phyloP scores from a whole-genome alignment of 1,140 invertebrate genomes.

The Sminthurides bifidus region DNA sequence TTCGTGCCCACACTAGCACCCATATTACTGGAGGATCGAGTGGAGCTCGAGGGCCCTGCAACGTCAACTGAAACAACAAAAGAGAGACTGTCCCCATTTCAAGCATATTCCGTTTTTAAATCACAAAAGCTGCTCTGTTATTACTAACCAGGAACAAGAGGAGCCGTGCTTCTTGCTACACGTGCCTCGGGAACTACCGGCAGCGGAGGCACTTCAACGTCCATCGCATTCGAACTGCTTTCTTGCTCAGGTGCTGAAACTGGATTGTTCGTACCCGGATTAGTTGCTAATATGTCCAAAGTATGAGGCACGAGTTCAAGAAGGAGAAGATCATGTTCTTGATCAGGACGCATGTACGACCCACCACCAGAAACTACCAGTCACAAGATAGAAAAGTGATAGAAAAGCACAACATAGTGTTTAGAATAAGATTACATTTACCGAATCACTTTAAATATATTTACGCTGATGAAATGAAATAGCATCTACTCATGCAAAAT shows the following conservation, averaged over 20 bases:
- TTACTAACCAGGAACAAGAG: too few species aligned
- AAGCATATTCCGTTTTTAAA: too few species aligned
- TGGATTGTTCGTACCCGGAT: conserved; percentile 1
- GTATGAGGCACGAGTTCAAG: conserved; percentile 27
- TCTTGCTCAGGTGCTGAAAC: conserved; percentile 7
- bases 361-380: conserved; percentile 23
- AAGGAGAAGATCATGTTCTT: conserved; percentile 24
- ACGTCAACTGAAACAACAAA: too few species aligned
- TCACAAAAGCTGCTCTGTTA: too few species aligned
- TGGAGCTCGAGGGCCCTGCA: neutral
- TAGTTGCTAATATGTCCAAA: neutral
- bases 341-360: conserved; percentile 9
- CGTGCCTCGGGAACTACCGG: too few species aligned
- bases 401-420: conserved; percentile 14
- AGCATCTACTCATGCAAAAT: too few species aligned
- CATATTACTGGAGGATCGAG: neutral
- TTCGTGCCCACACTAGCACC: conserved; percentile 35
- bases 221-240: neutral
- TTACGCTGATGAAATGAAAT: too few species aligned
- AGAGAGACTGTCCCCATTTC: too few species aligned
- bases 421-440: neutral
- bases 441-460: neutral
- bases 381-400: conserved; percentile 3
- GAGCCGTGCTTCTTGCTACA: too few species aligned
- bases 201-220: conserved; percentile 3